phyloP scores from a whole-genome alignment of 2,113 vertebrate genomes.

The Bettongia penicillata region DNA sequence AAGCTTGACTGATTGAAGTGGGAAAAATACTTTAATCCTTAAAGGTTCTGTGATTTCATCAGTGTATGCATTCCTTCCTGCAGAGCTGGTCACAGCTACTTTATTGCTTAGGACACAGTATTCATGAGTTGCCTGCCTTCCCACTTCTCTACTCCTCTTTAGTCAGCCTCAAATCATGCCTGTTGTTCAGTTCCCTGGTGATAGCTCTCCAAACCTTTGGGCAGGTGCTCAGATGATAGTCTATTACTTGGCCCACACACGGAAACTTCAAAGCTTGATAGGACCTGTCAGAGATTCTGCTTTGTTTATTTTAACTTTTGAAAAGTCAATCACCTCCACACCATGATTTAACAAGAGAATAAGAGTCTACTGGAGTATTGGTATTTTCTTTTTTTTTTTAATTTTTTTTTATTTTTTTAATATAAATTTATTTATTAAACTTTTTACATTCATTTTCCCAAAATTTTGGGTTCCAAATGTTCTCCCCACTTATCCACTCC shows the following conservation, averaged over 20 bases:
- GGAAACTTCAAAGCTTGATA: background rate
- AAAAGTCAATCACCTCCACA: background rate
- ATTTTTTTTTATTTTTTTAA: no score
- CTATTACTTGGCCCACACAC: background rate
- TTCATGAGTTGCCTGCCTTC: background rate
- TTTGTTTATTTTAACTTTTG: background rate
- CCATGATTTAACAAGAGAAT: background rate
- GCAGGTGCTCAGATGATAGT: background rate
- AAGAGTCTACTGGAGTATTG: background rate
- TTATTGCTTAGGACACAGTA: background rate
- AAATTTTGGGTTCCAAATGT: no score
- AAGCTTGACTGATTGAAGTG: background rate
- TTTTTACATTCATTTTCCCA: no score
- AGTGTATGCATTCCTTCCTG: background rate
- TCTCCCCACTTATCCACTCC: no score
- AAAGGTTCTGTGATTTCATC: background rate
- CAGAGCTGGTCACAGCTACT: background rate
- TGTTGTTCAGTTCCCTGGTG: background rate
- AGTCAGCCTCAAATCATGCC: background rate
- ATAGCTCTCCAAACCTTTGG: background rate
- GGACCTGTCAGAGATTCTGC: background rate
- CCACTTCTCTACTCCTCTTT: background rate
- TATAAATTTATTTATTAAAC: no score
- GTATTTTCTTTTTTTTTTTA: background rate
- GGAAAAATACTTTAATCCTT: background rate